These are phyloP conservation scores for Hycleus phaleratus DNA, from an alignment of 1,140 invertebrate species.

Conservation along the genomic window DNA sequence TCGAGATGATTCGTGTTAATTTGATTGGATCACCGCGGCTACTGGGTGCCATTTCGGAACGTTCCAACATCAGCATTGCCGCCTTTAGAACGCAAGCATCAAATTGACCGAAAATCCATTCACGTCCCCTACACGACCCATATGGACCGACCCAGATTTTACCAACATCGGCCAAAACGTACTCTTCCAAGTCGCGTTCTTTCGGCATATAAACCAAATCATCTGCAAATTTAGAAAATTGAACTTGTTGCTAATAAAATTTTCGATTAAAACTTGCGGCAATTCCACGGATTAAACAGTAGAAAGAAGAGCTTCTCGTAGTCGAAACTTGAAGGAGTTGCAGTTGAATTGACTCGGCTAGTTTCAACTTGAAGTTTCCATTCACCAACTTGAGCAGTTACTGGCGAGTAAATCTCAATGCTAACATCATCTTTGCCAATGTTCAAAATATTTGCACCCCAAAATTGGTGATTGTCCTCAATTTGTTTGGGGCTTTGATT, in stretches of 20 bases:
- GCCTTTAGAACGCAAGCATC: constrained; percentile 55
- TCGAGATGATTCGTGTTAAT: constrained; percentile 61
- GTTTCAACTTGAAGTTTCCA: constrained; percentile 57
- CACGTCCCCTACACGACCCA: constrained; percentile 50
- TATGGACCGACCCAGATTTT: constrained; percentile 66
- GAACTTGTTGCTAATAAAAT: constrained; percentile 3
- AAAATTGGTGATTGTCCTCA: constrained; percentile 22
- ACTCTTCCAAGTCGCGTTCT: constrained; percentile 53
- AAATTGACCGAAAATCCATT: constrained; percentile 69
- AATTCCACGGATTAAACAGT: constrained; percentile 77
- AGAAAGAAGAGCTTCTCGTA: constrained; percentile 60
- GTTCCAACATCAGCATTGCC: constrained; percentile 53
- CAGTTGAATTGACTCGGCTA: constrained; percentile 22
- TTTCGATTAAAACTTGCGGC: constrained; percentile 47
- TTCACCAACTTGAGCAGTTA: constrained; percentile 50
- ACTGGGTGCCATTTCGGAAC: constrained; percentile 43
- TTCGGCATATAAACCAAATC: constrained; percentile 61
- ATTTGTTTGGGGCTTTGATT: constrained; percentile 6
- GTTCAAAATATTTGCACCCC: constrained; percentile 44
- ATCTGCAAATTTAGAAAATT: constrained; percentile 40
- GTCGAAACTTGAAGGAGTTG: constrained; percentile 34
- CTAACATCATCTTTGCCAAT: constrained; percentile 16
- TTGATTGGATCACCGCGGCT: constrained; percentile 64
- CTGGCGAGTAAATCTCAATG: constrained; percentile 49
- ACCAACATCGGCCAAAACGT: constrained; percentile 62